Evolutionary conservation across 2,113 vertebrate species (phyloP).

Genomic region (Ptyas mucosa): DNA sequence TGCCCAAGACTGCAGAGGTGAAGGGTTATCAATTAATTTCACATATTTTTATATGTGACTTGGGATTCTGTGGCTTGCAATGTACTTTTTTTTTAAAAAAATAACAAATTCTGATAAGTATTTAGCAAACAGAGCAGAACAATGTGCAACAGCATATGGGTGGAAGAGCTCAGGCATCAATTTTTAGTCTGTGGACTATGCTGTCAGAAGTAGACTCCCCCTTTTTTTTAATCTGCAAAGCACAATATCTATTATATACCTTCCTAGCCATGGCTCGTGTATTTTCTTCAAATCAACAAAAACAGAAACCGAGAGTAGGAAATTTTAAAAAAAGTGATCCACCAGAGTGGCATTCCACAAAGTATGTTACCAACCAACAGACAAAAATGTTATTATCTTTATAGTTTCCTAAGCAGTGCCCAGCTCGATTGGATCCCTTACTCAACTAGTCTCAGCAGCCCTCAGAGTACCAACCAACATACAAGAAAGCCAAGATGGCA

Average conservation of each 20-base stretch:
- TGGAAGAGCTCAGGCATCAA: neutral
- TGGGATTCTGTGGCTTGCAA: neutral
- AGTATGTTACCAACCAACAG: neutral
- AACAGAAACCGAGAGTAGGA: neutral
- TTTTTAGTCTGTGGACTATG: neutral
- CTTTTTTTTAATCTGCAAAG: neutral
- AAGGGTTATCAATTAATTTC: neutral
- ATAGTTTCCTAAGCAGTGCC: neutral
- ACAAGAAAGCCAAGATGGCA: neutral
- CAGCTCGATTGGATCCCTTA: neutral
- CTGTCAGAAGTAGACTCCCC: neutral
- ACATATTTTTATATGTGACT: neutral
- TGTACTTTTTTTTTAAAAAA: neutral
- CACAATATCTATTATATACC: neutral
- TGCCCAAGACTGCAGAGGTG: neutral
- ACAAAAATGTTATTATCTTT: neutral
- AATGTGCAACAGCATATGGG: neutral
- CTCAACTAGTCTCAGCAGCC: neutral
- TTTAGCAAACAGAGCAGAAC: neutral
- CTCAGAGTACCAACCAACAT: neutral
- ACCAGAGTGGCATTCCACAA: neutral
- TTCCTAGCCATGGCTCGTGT: neutral
- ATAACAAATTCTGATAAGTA: neutral
- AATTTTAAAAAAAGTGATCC: neutral
- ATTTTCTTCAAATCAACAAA: neutral